Conservation (phyloP, 2,888 invertebrate species). For the Eudasyphora cyanicolor region DNA sequence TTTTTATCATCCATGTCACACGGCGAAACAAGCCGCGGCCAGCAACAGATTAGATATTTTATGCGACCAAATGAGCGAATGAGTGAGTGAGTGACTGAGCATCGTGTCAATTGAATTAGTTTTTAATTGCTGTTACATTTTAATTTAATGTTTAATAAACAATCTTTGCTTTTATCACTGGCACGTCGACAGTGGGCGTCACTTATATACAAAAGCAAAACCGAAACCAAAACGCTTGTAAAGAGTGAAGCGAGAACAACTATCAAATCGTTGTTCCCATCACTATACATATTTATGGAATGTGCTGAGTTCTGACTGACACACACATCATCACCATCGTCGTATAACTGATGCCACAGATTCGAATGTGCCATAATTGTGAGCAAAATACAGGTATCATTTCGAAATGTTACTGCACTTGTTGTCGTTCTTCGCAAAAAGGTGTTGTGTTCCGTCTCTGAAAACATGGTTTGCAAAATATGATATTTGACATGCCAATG, state of each 20-base stretch:
- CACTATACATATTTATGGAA: not conserved
- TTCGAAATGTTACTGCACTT: not conserved
- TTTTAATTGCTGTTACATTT: slow-evolving; percentile 20
- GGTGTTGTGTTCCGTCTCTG: not conserved
- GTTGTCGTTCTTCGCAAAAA: not conserved
- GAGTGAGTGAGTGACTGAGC: not conserved
- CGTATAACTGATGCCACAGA: not conserved
- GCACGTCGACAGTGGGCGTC: not conserved
- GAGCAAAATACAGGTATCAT: slow-evolving; percentile 1
- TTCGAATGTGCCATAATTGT: not conserved
- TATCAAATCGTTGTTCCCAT: not conserved
- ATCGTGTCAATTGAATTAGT: slow-evolving; percentile 22
- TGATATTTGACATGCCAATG: slow-evolving; percentile 13
- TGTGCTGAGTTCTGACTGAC: not conserved
- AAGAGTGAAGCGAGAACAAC: no score
- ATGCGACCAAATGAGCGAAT: not conserved
- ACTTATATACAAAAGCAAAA: not conserved
- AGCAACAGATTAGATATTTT: not conserved
- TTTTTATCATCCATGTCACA: not conserved
- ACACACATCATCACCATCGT: not conserved
- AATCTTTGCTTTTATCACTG: slow-evolving; percentile 12
- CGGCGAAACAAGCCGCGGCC: not conserved
- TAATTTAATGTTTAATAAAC: slow-evolving; percentile 20
- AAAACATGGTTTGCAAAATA: not conserved
- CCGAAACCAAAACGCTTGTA: no score